Conservation (phyloP, 2,888 invertebrate species). For the Acleris cristana region DNA sequence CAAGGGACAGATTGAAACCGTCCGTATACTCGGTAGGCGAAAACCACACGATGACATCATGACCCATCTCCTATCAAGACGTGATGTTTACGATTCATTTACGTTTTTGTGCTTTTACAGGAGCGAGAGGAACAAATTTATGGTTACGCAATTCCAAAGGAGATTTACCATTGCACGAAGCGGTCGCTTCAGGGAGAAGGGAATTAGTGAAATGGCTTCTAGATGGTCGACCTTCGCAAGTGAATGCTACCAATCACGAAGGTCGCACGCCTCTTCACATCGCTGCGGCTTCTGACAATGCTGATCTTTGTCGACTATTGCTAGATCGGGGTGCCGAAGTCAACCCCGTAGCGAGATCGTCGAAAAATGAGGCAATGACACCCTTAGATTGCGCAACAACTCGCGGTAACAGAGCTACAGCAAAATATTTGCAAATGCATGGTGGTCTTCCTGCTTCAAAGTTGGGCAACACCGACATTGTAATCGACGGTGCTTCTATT, state of each 20-base stretch:
- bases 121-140: conserved; percentile 90
- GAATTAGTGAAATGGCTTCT: conserved; percentile 95
- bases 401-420: conserved; percentile 94
- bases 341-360: conserved; percentile 92
- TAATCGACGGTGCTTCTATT: conserved; percentile 74
- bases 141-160: conserved; percentile 97
- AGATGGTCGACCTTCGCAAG: conserved; percentile 91
- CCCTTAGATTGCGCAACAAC: conserved; percentile 96
- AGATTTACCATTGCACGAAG: conserved; percentile 97
- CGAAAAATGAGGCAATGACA: conserved; percentile 93
- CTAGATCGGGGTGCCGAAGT: conserved; percentile 93
- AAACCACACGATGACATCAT: not conserved
- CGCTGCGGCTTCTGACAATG: conserved; percentile 96
- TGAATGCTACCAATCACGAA: conserved; percentile 95
- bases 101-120: conserved; percentile 46
- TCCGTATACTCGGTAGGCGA: conserved; percentile 86
- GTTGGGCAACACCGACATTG: conserved; percentile 78
- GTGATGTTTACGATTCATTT: too few relatives aligned
- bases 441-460: conserved; percentile 93
- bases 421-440: conserved; percentile 95
- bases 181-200: conserved; percentile 94
- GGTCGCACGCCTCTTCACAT: conserved; percentile 97
- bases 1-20: conserved; percentile 96
- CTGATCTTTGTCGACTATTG: conserved; percentile 95
- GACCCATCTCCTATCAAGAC: too few relatives aligned